Conservation (phyloP, 1,140 invertebrate species). For the Platyscapa corneri region DNA sequence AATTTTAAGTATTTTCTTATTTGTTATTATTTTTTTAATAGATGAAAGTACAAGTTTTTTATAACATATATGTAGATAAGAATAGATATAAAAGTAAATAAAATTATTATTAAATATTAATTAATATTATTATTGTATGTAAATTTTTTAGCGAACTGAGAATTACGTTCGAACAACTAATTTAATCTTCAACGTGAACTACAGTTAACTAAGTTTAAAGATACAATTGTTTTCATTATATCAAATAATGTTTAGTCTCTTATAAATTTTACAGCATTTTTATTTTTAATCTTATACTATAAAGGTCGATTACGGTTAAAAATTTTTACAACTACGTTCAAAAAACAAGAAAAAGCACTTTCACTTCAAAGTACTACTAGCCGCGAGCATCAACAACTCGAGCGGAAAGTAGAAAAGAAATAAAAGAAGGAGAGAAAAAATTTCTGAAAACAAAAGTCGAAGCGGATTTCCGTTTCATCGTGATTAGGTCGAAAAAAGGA, state of each 20-base stretch:
- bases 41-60: too few species aligned
- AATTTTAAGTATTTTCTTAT: too few species aligned
- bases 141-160: too few species aligned
- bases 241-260: neutral
- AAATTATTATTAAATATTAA: too few species aligned
- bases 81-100: too few species aligned
- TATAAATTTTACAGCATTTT: neutral
- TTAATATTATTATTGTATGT: too few species aligned
- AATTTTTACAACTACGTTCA: neutral
- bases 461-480: neutral
- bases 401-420: neutral
- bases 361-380: constrained; percentile 3
- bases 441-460: neutral
- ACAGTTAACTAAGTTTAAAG: too few species aligned
- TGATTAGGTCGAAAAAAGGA: neutral
- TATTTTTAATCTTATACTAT: constrained; percentile 3
- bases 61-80: too few species aligned
- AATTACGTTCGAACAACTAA: too few species aligned
- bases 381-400: neutral
- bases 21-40: too few species aligned
- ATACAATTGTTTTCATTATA: too few species aligned
- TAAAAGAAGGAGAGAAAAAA: neutral
- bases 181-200: too few species aligned
- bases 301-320: neutral
- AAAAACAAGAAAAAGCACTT: constrained; percentile 43